A percentile compares a stretch with the other conserved stretches of the same genome.
Evolutionary conservation across 2,113 vertebrate species (phyloP).

Genomic region (Marcusenius ussheri): DNA sequence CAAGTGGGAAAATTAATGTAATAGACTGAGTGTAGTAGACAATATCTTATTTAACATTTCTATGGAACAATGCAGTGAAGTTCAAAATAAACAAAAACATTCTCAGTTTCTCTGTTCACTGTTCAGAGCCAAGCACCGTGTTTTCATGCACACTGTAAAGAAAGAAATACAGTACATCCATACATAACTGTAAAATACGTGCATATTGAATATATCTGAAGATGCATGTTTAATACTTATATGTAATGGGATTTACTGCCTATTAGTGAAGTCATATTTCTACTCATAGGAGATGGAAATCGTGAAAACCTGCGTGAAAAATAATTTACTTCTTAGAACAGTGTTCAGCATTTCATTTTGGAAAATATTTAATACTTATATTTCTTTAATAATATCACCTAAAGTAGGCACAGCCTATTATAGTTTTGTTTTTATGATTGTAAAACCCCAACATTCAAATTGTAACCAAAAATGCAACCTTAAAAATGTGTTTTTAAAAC

Average conservation of each 20-base stretch:
- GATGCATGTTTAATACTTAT: neutral
- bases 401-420: neutral
- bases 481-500: neutral
- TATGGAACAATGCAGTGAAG: neutral
- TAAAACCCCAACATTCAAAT: neutral
- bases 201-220: too few species aligned
- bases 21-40: neutral
- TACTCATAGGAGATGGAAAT: neutral
- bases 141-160: neutral
- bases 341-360: neutral
- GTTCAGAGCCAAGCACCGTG: neutral
- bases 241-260: neutral
- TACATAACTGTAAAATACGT: neutral
- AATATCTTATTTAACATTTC: neutral
- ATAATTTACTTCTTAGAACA: neutral
- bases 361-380: neutral
- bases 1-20: neutral
- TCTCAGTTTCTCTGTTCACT: neutral
- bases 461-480: neutral
- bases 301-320: neutral
- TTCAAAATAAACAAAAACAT: neutral
- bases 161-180: neutral
- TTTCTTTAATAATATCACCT: neutral
- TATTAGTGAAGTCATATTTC: neutral
- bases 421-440: neutral